Evolutionary conservation across 2,888 invertebrate species (phyloP).

Genomic region (Junonia oenone): DNA sequence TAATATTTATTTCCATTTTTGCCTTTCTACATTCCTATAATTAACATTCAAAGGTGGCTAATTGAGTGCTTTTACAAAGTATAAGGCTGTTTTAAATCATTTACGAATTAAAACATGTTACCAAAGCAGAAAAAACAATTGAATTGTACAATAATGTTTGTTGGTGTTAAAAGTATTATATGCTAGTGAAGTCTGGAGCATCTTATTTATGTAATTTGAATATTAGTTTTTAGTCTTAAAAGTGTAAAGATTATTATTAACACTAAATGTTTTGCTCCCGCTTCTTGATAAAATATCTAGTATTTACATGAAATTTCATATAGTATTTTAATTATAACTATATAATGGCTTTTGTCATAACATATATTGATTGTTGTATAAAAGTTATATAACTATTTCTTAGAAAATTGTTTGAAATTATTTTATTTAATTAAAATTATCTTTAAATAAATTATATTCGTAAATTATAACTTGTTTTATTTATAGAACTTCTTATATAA

Average conservation of each 20-base stretch:
- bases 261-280: too few species aligned
- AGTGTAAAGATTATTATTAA: too few species aligned
- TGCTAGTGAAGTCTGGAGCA: neutral
- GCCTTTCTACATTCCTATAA: neutral
- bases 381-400: neutral
- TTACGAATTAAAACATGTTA: neutral
- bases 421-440: slow-evolving; percentile 17
- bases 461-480: slow-evolving; percentile 1
- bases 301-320: neutral
- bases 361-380: neutral
- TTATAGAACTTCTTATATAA: too few species aligned
- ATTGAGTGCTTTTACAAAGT: neutral
- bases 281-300: neutral
- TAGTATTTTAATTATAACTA: neutral
- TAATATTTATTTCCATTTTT: neutral
- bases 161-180: neutral
- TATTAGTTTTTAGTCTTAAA: too few species aligned
- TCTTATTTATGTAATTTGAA: too few species aligned
- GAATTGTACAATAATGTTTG: neutral
- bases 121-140: neutral
- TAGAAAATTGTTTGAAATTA: slow-evolving; percentile 5
- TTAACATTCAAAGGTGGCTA: neutral
- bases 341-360: neutral
- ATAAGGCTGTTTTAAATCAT: neutral
- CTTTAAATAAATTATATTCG: slow-evolving; percentile 19